Evolutionary conservation across 53 echinoderm and acorn worm genomes (phyloP).

Genomic region (Patiria pectinifera): DNA sequence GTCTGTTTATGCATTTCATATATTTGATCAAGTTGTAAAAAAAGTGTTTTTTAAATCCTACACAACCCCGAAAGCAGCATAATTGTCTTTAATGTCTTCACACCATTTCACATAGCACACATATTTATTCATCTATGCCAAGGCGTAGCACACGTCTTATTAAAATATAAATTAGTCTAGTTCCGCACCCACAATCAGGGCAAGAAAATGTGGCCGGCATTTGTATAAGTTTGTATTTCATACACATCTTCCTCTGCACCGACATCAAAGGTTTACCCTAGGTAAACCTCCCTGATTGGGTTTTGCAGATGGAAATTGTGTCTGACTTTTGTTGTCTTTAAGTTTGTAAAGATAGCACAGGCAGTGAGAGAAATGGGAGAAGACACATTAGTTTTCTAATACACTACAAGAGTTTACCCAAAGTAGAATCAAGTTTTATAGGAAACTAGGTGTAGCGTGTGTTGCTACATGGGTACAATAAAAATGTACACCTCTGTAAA

Average conservation of each 20-base stretch:
- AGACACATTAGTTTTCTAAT: neutral
- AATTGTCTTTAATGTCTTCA: neutral
- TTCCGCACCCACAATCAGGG: conserved; percentile 4
- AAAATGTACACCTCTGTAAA: neutral
- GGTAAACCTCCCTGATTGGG: conserved; percentile 49
- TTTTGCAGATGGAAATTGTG: conserved; percentile 55
- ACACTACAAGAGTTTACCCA: neutral
- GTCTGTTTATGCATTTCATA: neutral
- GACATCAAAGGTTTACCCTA: conserved; percentile 43
- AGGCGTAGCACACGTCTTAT: conserved; percentile 40
- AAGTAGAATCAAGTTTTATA: neutral
- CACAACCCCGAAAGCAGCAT: neutral
- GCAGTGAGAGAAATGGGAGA: neutral
- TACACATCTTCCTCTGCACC: conserved; percentile 51
- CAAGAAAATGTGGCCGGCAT: conserved; percentile 53
- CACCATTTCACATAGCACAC: conserved; percentile 31
- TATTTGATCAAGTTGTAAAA: too few species aligned
- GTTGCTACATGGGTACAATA: too few species aligned
- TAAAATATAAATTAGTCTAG: neutral
- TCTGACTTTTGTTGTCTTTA: neutral
- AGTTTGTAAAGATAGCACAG: neutral
- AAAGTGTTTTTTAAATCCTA: neutral
- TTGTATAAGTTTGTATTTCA: conserved; percentile 15
- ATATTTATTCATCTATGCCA: neutral
- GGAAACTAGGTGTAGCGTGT: neutral